Evolutionary conservation across 2,888 invertebrate genomes (phyloP), one percentile per base, ranked within the genome.

Genomic region (Stratiomys singularior): DNA sequence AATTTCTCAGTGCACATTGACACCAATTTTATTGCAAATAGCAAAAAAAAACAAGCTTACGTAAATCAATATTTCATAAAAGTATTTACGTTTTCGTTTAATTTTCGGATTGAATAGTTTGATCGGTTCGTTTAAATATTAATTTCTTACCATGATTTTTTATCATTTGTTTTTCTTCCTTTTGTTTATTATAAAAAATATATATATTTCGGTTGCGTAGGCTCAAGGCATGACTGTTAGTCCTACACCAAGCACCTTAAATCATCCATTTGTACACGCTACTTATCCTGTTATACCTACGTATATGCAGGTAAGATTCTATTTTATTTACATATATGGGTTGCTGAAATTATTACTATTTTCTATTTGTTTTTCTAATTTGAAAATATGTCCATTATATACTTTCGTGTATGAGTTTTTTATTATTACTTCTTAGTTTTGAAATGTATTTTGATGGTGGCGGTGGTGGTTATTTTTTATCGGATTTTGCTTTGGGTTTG

Each of bases 181-280:
- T 79, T 79, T 77, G 78, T 80, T 80, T 81, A 64, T 79, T 58
- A 79, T 80, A 87, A 88, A 79, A 77, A 87, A 84, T 83, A 76
- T 80, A 88, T 87, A 76, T 80, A 74, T 74, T 74, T 80, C 77
- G 78, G 83, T 81, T 81, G 82, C 82, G 80, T 85, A 87, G 87
- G 87, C 87, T 85, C 87, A 87, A 85, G 87, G 87, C 86, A 87
- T 87, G 87, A 87, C 87, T 82, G 87, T 87, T 84, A 87, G 87
- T 87, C 87, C 87, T 85, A 87, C 87, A 86, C 87, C 87, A 85
- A 86, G 87, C 87, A 87, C 87, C 85, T 86, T 87, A 84, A 87
- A 87, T 85, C 87, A 87, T 87, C 87, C 87, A 86, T 87, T 85
- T 87, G 84, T 86, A 85, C 87, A 87, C 84, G 86, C 87, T 85